A percentile compares a stretch with the other conserved stretches of the same genome.
Conservation (phyloP, 2,888 invertebrate genomes). For the Nephrotoma flavescens region DNA sequence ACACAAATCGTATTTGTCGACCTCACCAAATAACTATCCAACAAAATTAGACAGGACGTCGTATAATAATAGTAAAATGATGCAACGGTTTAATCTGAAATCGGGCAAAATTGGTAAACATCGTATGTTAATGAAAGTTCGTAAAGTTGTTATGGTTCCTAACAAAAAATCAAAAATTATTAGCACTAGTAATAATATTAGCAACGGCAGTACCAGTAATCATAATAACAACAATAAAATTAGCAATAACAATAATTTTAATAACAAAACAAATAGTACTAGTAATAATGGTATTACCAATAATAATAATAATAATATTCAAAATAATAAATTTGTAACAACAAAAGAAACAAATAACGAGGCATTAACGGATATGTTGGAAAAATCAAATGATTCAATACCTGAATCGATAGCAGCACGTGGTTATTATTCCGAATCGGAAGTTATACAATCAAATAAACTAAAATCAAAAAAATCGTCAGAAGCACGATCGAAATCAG, state of each 20-base stretch:
- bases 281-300: background rate
- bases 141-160: constrained; percentile 1
- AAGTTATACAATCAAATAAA: constrained; percentile 16
- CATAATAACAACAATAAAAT: background rate
- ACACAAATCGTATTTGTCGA: constrained; percentile 28
- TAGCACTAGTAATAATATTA: background rate
- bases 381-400: background rate
- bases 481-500: constrained; percentile 32
- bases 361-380: background rate
- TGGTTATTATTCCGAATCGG: constrained; percentile 31
- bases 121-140: background rate
- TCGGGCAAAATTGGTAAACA: constrained; percentile 1
- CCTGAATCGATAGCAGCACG: constrained; percentile 16
- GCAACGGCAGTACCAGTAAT: background rate
- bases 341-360: background rate
- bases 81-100: background rate
- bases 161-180: constrained; percentile 1
- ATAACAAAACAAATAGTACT: background rate
- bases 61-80: background rate
- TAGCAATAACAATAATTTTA: background rate
- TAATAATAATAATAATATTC: background rate
- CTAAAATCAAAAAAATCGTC: constrained; percentile 14
- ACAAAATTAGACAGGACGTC: background rate
- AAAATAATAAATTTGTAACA: background rate
- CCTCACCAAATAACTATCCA: background rate